Evolutionary conservation across 2,888 invertebrate species (phyloP), one percentile per base, ranked within the genome.

Genomic region (Acanthosepion lycidas): DNA sequence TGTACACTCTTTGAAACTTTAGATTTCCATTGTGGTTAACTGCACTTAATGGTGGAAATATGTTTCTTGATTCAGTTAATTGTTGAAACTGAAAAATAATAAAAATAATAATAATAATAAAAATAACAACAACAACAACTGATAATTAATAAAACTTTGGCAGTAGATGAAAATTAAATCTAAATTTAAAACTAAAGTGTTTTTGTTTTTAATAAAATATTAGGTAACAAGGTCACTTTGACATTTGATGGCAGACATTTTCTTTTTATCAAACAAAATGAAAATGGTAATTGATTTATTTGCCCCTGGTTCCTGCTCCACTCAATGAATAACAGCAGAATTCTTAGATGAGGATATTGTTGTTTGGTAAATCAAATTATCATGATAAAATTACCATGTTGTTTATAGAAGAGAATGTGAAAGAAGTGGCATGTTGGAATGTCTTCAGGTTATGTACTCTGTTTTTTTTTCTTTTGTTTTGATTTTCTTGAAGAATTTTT

Each of bases 351-450:
- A 78, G n/a, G 9, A n/a, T n/a, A 78, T 78, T 78, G n/a, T 78
- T 78, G 78, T 78, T 78, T n/a, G 78, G 78, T 33, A 78, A 78
- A 78, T 78, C 78, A 78, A 78, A 78, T 78, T 78, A 78, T 78
- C n/a, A 78, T n/a, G 78, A 78, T 78, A 18, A 33, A 78, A 78
- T 78, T 78, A 78, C 78, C n/a, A 78, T 78, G n/a, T 78, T 78
- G 78, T 78, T 78, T 78, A 12, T 33, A 15, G n/a, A 59, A 59
- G 59, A 59, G 23, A 59, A 20, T n/a, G n/a, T n/a, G n/a, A 78
- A 78, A 78, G 78, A 78, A 78, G n/a, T 33, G n/a, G n/a, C 78
- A 78, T 78, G n/a, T 78, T 33, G n/a, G 78, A 78, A 78, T 78
- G 78, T 78, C 78, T 78, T 78, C 12, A n/a, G 78, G 78, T 33